Base-by-base conservation (phyloP, 1,140 invertebrate species). In the Xylocopa sonorina region DNA sequence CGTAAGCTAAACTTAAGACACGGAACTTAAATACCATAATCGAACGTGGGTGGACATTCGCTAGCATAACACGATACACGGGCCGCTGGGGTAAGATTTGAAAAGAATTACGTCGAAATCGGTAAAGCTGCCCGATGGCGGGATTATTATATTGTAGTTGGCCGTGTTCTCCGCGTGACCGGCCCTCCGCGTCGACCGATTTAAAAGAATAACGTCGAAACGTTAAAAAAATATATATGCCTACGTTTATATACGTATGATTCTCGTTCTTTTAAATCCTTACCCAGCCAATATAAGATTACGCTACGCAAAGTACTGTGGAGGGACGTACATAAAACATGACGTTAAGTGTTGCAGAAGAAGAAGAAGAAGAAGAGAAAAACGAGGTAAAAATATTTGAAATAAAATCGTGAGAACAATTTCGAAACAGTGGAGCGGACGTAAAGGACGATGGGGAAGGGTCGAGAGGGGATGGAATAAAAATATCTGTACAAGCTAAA, bases 41-140 rank as follows among this genome's bases (percentile, higher is more conserved):
- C 60, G 71, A 82, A 87, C 79, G 69, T 81, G 79, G 55, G 53
- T n/a, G 73, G 68, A 80, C 86, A 89, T 86, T 89, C 82, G 77
- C 84, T 67, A 88, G 86, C 86, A 85, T 83, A 80, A 87, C 82
- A 84, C 74, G 74, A 87, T 84, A 78, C 27, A 73, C 43, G 57
- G 67, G 58, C 12, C 32, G 68, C 77, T 78, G 77, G 77, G 77
- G 24, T 55, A 34, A 48, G 77, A 73, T 73, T 78, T 48, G 38
- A 78, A 73, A 48, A 6, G n/a, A n/a, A 58, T 41, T 24, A 0
- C 1, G 1, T 24, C 0, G 18, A 41, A 63, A 51, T 32, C 3
- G 24, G 18, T 29, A 10, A 72, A 69, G 41, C 9, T 57, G 41
- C 10, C 32, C 32, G n/a, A 16, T 12, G 46, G 50, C 4, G 18